Evolutionary conservation across 2,797 vertebrate genomes (phyloP).

Genomic region (Florisuga fusca): DNA sequence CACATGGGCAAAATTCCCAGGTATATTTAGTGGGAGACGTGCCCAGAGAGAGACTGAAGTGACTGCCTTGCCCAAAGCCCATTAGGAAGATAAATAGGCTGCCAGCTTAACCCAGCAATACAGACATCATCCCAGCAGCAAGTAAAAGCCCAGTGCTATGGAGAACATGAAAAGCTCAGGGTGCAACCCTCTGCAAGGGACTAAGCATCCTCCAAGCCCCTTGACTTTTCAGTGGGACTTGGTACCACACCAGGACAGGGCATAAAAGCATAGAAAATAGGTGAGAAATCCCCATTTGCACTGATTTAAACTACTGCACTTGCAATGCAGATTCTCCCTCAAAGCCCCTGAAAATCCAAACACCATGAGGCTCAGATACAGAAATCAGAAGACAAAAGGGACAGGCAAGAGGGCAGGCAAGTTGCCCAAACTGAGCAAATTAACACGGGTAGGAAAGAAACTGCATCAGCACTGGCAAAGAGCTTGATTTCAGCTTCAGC

Average conservation of each 20-base stretch:
- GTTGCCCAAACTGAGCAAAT: neutral
- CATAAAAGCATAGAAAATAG: neutral
- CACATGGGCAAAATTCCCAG: neutral
- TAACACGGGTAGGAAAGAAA: neutral
- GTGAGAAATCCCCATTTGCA: neutral
- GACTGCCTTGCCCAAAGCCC: neutral
- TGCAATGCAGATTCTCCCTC: neutral
- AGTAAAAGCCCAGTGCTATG: neutral
- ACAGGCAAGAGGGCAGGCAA: neutral
- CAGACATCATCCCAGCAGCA: neutral
- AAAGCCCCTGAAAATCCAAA: neutral
- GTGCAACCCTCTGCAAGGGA: neutral
- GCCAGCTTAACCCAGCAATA: neutral
- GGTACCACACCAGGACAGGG: accelerated
- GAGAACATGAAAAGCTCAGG: neutral
- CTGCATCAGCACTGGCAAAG: neutral
- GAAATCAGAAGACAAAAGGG: neutral
- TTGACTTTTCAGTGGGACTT: neutral
- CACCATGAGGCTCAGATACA: neutral
- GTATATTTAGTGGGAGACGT: neutral
- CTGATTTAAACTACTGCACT: neutral
- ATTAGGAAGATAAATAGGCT: neutral
- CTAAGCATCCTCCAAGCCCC: neutral
- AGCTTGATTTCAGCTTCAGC: slow-evolving; percentile 12
- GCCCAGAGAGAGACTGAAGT: neutral